Conservation (phyloP, 2,888 invertebrate species). For the Apotomis turbidana region DNA sequence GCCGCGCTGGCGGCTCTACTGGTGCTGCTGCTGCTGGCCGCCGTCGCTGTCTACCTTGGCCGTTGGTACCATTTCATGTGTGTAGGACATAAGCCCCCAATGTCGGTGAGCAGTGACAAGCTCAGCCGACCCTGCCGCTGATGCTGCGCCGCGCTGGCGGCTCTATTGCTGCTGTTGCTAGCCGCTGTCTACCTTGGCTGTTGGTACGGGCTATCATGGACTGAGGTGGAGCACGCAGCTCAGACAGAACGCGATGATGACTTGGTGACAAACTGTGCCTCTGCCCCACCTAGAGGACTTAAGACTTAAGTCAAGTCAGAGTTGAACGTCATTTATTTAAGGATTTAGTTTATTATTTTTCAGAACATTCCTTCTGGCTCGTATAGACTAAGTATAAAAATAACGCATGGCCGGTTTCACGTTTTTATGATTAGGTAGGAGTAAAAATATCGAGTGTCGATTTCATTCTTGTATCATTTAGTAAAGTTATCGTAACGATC, state of each 20-base stretch:
- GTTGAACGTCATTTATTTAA: no score
- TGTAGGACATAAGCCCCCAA: conserved; percentile 83
- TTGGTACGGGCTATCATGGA: conserved; percentile 51
- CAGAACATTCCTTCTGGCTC: no score
- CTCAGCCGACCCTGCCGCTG: conserved; percentile 93
- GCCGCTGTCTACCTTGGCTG: conserved; percentile 86
- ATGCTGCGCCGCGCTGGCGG: conserved; percentile 93
- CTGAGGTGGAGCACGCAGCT: no score
- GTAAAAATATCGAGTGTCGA: not conserved
- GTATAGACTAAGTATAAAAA: no score
- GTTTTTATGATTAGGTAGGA: no score
- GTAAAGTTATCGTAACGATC: conserved; percentile 4
- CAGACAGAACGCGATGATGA: no score
- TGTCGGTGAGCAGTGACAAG: conserved; percentile 95
- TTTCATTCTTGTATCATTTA: not conserved
- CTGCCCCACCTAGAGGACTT: no score
- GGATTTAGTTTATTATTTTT: no score
- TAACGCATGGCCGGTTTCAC: no score
- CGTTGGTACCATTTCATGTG: conserved; percentile 74
- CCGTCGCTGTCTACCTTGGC: conserved; percentile 85
- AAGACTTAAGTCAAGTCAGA: no score
- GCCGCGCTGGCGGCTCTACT: conserved; percentile 93
- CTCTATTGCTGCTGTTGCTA: conserved; percentile 91
- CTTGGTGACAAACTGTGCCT: no score
- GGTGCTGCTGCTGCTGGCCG: conserved; percentile 89